Percentiles rank a stretch among this genome's conserved stretches.
Evolutionary conservation across 2,113 vertebrate species (phyloP).

Genomic region (Ceuthmochares aereus): DNA sequence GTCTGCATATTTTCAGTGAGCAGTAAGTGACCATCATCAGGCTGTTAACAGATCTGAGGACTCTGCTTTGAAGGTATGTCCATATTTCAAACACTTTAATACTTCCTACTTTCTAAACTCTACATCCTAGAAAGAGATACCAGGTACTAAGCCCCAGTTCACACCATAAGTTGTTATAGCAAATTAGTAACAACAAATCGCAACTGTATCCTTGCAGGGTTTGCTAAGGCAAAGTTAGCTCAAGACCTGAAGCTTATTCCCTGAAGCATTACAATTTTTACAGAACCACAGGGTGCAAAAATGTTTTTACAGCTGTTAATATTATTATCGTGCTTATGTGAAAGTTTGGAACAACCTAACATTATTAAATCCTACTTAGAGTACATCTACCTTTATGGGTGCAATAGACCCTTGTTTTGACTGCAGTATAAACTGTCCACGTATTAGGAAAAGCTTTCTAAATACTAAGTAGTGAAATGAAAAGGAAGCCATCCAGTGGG

Average conservation of each 20-base stretch:
- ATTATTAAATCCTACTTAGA: not conserved
- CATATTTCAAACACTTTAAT: not conserved
- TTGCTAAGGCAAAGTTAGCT: not conserved
- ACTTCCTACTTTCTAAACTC: not conserved
- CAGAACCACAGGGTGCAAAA: not conserved
- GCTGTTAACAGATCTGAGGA: not conserved
- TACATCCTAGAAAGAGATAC: not conserved
- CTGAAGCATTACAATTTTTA: not conserved
- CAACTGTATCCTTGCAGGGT: not conserved
- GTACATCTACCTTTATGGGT: not conserved
- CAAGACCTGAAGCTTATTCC: not conserved
- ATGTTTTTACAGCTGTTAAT: not conserved
- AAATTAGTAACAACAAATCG: not conserved
- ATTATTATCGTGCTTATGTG: not conserved
- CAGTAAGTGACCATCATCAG: fast-evolving
- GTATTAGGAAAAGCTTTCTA: not conserved
- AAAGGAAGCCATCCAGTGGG: not conserved
- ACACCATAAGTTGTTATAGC: not conserved
- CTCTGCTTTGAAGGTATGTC: not conserved
- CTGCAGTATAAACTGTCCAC: not conserved
- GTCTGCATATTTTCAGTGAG: not conserved
- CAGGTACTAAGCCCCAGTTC: not conserved
- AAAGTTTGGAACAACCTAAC: not conserved
- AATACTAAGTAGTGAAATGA: not conserved
- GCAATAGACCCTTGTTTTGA: not conserved